Percentiles rank a stretch among this genome's conserved stretches.
Evolutionary conservation across 2,797 vertebrate species (phyloP).

Genomic region (Pantherophis vulpinus): DNA sequence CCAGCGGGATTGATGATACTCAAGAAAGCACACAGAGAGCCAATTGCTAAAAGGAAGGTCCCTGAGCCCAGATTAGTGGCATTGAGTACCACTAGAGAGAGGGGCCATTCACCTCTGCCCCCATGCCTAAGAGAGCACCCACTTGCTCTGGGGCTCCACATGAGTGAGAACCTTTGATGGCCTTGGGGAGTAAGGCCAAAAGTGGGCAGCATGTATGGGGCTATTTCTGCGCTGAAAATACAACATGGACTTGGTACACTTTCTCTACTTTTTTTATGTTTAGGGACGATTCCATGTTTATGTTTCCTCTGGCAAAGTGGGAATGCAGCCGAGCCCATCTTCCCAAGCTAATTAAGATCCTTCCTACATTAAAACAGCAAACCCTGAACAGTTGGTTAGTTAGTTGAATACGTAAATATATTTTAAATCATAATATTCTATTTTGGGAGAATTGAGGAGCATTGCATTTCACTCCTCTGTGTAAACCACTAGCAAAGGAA

Average conservation of each 20-base stretch:
- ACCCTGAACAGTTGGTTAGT: neutral
- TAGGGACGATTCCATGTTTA: no score
- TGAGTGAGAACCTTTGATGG: neutral
- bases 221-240: neutral
- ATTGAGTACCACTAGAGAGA: neutral
- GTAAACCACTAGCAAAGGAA: slow-evolving; percentile 2
- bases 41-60: neutral
- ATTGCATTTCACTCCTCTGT: neutral
- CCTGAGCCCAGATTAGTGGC: no score
- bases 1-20: neutral
- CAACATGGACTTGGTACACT: neutral
- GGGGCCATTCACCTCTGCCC: neutral
- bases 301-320: neutral
- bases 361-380: neutral
- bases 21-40: neutral
- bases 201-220: neutral
- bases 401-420: neutral
- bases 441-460: neutral
- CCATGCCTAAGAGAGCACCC: neutral
- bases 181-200: neutral
- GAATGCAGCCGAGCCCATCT: neutral
- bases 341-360: neutral
- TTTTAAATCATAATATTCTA: neutral
- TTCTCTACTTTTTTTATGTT: neutral
- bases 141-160: neutral